Percentiles rank a stretch among this genome's conserved stretches.
Conservation (phyloP, 2,113 vertebrate species). For the Procavia capensis region DNA sequence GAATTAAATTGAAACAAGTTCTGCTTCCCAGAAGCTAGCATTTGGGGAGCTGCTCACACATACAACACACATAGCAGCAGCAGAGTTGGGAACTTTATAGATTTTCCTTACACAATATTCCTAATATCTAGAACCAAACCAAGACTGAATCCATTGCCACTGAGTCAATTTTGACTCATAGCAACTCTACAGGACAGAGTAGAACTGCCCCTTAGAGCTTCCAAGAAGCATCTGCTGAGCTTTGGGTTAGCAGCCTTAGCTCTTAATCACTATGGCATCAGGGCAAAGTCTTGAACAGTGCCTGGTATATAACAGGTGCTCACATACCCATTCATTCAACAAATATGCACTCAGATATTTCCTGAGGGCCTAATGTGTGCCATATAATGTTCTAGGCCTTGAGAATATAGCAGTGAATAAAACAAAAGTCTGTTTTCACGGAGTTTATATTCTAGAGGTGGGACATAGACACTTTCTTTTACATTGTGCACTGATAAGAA, state of each 20-base stretch:
- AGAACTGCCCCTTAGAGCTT: no score
- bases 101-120: background rate
- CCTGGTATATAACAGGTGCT: background rate
- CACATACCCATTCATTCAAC: background rate
- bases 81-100: background rate
- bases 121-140: no score
- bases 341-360: constrained; percentile 8
- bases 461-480: constrained; percentile 24
- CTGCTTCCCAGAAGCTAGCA: background rate
- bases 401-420: background rate
- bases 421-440: background rate
- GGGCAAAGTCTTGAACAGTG: background rate
- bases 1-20: background rate
- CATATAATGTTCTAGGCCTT: background rate
- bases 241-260: no score
- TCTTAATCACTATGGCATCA: no score
- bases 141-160: no score
- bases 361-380: background rate
- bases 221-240: no score
- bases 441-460: constrained; percentile 2
- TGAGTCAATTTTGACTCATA: no score
- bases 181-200: no score
- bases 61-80: background rate
- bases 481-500: constrained; percentile 7
- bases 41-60: background rate